These are phyloP conservation scores for Onchidella celtica DNA, from an alignment of 2,888 invertebrate species.

Conservation along the genomic window DNA sequence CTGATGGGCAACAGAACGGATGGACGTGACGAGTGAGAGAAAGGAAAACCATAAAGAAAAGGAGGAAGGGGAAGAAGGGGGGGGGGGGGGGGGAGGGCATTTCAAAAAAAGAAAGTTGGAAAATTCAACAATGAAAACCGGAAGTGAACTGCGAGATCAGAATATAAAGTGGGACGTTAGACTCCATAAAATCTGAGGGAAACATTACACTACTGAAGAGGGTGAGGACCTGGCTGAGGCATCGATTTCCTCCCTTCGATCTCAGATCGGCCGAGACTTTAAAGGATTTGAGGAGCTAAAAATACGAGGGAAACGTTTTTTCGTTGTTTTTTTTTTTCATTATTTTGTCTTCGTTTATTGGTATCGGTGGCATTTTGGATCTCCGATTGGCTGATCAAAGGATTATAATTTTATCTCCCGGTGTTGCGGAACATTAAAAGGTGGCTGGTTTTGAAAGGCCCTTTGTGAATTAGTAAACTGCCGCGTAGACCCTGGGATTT, in stretches of 20 bases:
- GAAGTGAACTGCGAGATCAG: constrained; percentile 30
- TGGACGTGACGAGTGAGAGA: background rate
- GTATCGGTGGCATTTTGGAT: no score
- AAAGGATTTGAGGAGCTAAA: constrained; percentile 27
- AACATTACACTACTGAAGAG: constrained; percentile 29
- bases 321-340: no score
- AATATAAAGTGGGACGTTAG: constrained; percentile 44
- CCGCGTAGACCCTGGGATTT: no score
- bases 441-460: no score
- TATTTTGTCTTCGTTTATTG: no score
- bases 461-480: no score
- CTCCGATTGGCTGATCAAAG: no score
- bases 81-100: background rate
- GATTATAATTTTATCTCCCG: no score
- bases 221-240: constrained; percentile 33
- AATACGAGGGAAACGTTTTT: constrained; percentile 24
- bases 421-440: no score
- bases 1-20: background rate
- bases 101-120: constrained; percentile 5
- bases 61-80: background rate
- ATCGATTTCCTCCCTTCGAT: constrained; percentile 41
- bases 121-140: constrained; percentile 27
- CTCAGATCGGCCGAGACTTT: constrained; percentile 32
- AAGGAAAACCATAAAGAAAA: background rate
- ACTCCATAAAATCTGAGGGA: constrained; percentile 32